A percentile compares a stretch with the other conserved stretches of the same genome.
Evolutionary conservation across 2,113 vertebrate species (phyloP).

Genomic region (Nanorana parkeri): DNA sequence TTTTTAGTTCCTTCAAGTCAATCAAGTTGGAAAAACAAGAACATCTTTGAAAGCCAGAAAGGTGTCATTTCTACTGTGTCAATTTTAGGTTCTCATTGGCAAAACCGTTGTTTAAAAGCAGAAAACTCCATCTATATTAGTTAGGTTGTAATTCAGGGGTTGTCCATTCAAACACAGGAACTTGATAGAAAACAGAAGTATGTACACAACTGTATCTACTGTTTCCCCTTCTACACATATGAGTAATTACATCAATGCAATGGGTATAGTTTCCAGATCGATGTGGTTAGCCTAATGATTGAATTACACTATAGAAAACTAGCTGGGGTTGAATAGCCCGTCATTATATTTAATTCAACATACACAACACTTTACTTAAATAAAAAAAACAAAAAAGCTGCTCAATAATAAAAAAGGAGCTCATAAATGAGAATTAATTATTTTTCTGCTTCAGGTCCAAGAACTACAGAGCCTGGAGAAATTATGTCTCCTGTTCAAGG

Average conservation of each 20-base stretch:
- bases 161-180: constrained; percentile 16
- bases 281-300: constrained; percentile 37
- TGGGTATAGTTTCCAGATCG: constrained; percentile 17
- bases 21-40: too few relatives aligned
- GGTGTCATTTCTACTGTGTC: constrained; percentile 4
- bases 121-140: too few relatives aligned
- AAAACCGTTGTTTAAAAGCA: too few relatives aligned
- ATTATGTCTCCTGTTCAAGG: too few relatives aligned
- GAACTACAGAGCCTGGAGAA: too few relatives aligned
- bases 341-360: constrained; percentile 38
- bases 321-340: background rate
- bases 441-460: too few relatives aligned
- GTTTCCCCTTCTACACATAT: background rate
- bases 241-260: constrained; percentile 37
- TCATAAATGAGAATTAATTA: too few relatives aligned
- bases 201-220: constrained; percentile 41
- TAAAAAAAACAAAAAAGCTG: too few relatives aligned
- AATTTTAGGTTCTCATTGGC: background rate
- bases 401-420: too few relatives aligned
- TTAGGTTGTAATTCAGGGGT: background rate
- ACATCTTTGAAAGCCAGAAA: background rate
- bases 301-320: constrained; percentile 11
- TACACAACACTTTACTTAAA: background rate
- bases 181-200: background rate
- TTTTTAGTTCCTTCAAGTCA: too few relatives aligned